Percentiles rank a stretch among this genome's conserved stretches.
These are phyloP conservation scores for Tyrannus savana DNA, from an alignment of 2,113 vertebrate genomes.

Conservation along the genomic window DNA sequence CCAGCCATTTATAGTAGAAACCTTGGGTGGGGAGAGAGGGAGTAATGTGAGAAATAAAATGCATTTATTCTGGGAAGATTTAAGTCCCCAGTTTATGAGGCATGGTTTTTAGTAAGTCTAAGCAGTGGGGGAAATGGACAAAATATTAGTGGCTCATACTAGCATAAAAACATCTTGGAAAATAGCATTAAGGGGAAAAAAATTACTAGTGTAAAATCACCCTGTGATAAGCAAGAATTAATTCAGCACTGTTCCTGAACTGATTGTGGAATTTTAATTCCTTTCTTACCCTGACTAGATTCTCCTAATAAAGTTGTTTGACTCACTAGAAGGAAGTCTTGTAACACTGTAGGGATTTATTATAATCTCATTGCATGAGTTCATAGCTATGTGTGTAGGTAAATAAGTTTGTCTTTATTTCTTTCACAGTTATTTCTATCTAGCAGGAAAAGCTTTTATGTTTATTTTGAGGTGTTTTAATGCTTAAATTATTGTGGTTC, in stretches of 20 bases:
- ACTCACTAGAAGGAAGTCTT: neutral
- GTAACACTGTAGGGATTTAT: neutral
- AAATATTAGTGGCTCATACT: constrained; percentile 48
- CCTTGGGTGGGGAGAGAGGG: constrained; percentile 57
- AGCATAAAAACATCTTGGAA: constrained; percentile 38
- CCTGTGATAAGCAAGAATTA: neutral
- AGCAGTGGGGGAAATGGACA: constrained; percentile 45
- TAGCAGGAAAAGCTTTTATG: constrained; percentile 19
- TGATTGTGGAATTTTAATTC: neutral
- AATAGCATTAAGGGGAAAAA: neutral
- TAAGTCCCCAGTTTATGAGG: constrained; percentile 73
- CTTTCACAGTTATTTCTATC: constrained; percentile 17
- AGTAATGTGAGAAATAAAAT: constrained; percentile 61
- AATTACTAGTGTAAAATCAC: neutral
- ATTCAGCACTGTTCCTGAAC: neutral
- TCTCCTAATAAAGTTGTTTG: neutral
- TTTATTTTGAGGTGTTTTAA: neutral
- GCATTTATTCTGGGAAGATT: constrained; percentile 64
- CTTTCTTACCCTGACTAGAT: neutral
- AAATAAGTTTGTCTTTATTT: constrained; percentile 17
- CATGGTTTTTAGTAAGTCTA: constrained; percentile 68
- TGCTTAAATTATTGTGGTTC: constrained; percentile 9
- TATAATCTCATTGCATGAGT: neutral
- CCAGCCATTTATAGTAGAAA: constrained; percentile 69
- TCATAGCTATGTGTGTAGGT: neutral